Evolutionary conservation across 2,797 vertebrate genomes (phyloP), one percentile per base, ranked within the genome.

Genomic region (Vultur gryphus): DNA sequence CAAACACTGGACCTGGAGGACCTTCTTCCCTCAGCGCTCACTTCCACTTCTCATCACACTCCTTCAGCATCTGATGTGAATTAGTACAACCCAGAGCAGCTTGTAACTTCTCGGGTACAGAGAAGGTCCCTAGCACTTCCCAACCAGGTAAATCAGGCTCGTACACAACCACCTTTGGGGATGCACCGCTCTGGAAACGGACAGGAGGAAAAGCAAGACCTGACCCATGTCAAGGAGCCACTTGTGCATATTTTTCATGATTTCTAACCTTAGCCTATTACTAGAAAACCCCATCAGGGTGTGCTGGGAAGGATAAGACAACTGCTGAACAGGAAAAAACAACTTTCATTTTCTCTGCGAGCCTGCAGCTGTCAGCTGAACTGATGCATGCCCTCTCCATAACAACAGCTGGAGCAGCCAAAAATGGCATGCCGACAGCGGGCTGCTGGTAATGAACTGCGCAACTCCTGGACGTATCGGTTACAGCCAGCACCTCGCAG

Each of bases 351-450:
- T 91, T 51, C 90, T 51, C 41, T 7, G 71, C 4, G 13, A 39
- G 75, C 31, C 79, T 62, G 96, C 97, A 98, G 98, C 97, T 98
- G 97, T 97, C 97, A 87, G 90, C 90, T 89, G 95, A 95, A 95
- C 79, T 43, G 87, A 39, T 87, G 90, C 95, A 14, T 96, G 92
- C 96, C 93, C 85, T 97, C 88, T 98, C 97, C 98, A 98, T 97
- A 99, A 98, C 98, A 99, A 98, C 99, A 99, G 99, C 99, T 99
- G 99, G 98, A 97, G 97, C 80, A 81, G 97, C 97, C 95, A 93
- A 89, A 91, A 95, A 78, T 57, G 96, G 96, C 94, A 88, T 26
- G 41, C 54, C 64, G 35, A 43, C 54, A 72, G 80, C 46, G 16
- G 87, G 82, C 85, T 46, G 86, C 95, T 77, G 95, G 95, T 90